Base-by-base conservation (phyloP, 1,140 invertebrate genomes). In the Drosophila ercepeae region DNA sequence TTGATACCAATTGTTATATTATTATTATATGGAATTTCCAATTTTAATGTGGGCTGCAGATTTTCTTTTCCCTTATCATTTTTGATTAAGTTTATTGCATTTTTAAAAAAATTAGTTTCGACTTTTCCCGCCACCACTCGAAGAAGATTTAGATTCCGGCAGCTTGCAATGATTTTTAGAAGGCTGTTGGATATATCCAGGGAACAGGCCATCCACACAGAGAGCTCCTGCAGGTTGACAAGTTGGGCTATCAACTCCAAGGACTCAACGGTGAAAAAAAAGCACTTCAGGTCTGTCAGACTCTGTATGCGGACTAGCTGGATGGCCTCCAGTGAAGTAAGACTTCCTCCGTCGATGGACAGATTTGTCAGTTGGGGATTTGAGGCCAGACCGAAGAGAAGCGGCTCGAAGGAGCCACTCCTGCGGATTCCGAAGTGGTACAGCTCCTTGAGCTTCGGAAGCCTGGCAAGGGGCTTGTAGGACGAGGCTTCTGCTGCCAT, bases 271-370 rank as follows among this genome's bases (percentile, higher is more conserved):
- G 46, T 54, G 23, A 44, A 57, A 32, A 57, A 79, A 7, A 79
- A 84, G 58, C 79, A 84, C 51, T 84, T 84, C 7, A 86, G 44
- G 18, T 73, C 41, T 18, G 34, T 48, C 41, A 84, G 34, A 3
- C 54, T 71, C 3, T 44, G 58, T 7, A 76, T 53, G 1, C 58
- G 53, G 5, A 64, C 27, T 34, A 84, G 34, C 32, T 86, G 71
- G 4, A 4, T 27, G 11, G 48, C 25, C 41, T 84, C 79, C 23
- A 50, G 36, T 2, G 29, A 3, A 25, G 18, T 69, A 0, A 84
- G 72, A 8, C 57, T 86, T 18, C 81, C 79, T 1, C 79, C 81
- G 34, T 86, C 68, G 13, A 84, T 84, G 18, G 45, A 51, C 0
- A 86, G 58, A 8, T 55, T 44, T 1, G 63, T 51, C 1, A 84